These are phyloP conservation scores for Heloderma charlesbogerti DNA, from an alignment of 2,113 vertebrate genomes.

Conservation along the genomic window DNA sequence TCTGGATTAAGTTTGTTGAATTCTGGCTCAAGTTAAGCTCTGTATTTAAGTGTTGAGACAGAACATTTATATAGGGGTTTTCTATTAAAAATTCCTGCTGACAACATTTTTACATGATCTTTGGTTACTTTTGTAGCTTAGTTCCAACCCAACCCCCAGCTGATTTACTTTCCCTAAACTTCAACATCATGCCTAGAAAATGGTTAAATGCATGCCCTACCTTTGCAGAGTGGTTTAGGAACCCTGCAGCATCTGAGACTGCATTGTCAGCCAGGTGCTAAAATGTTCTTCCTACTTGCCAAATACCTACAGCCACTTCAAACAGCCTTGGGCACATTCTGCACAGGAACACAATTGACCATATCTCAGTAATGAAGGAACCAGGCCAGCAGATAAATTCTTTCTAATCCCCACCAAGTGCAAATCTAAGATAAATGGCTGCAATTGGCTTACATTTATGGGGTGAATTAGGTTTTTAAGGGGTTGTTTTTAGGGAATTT, in stretches of 20 bases:
- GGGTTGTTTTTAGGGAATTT: neutral
- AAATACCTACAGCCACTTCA: neutral
- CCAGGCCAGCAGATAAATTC: slow-evolving; percentile 36
- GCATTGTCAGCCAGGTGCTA: slow-evolving; percentile 29
- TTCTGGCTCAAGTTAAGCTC: neutral
- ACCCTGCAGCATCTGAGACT: slow-evolving; percentile 47
- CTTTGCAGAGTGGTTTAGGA: slow-evolving; percentile 48
- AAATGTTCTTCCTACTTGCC: slow-evolving; percentile 51
- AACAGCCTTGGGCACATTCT: slow-evolving; percentile 16
- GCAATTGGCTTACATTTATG: slow-evolving; percentile 13
- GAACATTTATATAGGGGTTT: neutral
- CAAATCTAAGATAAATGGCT: slow-evolving; percentile 16
- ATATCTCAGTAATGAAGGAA: slow-evolving; percentile 56
- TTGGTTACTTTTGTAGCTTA: neutral
- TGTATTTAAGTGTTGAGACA: neutral
- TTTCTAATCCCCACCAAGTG: slow-evolving; percentile 14
- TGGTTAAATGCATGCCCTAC: slow-evolving; percentile 45
- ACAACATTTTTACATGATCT: neutral
- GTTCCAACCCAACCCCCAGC: neutral
- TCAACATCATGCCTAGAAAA: neutral
- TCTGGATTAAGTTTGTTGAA: neutral
- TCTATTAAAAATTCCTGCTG: neutral
- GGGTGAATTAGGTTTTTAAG: slow-evolving; percentile 33
- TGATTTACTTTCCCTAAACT: neutral
- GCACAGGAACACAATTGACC: slow-evolving; percentile 50